A percentile compares a stretch with the other conserved stretches of the same genome.
phyloP scores from a whole-genome alignment of 1,140 invertebrate species.

The Cyrtorhinus lividipennis region DNA sequence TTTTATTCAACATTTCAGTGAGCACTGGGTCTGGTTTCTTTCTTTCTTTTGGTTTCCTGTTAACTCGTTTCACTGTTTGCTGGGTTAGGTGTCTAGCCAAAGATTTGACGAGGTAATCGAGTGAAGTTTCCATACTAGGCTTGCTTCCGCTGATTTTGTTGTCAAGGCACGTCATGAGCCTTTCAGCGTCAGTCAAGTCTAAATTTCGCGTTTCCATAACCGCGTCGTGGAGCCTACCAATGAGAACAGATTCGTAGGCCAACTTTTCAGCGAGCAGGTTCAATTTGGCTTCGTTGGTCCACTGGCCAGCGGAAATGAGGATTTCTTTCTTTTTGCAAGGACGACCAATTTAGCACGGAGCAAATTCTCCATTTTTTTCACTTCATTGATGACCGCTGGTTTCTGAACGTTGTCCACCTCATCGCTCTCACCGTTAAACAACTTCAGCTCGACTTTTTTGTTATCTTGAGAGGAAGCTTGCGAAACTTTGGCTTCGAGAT shows the following conservation, averaged over 20 bases:
- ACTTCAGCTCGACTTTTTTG: slow-evolving; percentile 21
- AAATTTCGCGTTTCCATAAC: slow-evolving; percentile 28
- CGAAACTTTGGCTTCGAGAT: slow-evolving; percentile 54
- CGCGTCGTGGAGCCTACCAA: slow-evolving; percentile 43
- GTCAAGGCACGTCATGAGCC: slow-evolving; percentile 25
- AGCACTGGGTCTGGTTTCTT: slow-evolving; percentile 17
- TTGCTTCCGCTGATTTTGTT: slow-evolving; percentile 22
- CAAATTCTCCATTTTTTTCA: slow-evolving; percentile 30
- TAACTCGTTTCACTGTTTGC: slow-evolving; percentile 18
- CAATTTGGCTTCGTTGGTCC: slow-evolving; percentile 46
- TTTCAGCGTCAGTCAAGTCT: slow-evolving; percentile 28
- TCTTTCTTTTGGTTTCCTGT: slow-evolving; percentile 21
- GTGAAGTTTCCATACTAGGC: slow-evolving; percentile 22
- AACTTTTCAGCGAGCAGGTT: slow-evolving; percentile 57
- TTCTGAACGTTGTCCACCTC: slow-evolving; percentile 20
- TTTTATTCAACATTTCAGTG: slow-evolving; percentile 21
- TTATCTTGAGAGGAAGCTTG: slow-evolving; percentile 31
- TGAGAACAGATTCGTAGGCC: slow-evolving; percentile 55
- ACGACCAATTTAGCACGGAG: slow-evolving; percentile 47
- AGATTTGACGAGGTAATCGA: slow-evolving; percentile 23
- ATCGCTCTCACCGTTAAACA: slow-evolving; percentile 20
- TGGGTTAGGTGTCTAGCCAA: slow-evolving; percentile 22
- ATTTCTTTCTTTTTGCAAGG: slow-evolving; percentile 42
- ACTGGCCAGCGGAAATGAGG: slow-evolving; percentile 42
- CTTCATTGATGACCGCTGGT: slow-evolving; percentile 18